Conservation (phyloP, 2,797 vertebrate species). For the Setipinna tenuifilis region DNA sequence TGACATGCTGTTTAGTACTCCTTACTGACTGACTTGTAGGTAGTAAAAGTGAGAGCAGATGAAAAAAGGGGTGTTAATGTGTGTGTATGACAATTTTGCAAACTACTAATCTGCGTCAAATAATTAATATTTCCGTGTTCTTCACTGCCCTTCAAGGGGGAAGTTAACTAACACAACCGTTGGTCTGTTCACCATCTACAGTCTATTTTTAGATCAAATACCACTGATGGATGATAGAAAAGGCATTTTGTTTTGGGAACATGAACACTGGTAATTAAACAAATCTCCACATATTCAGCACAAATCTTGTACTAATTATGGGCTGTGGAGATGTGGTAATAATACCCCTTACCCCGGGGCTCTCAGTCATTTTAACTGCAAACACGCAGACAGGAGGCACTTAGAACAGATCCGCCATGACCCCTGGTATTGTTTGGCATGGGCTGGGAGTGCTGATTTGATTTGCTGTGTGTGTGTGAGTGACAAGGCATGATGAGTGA, state of each 20-base stretch:
- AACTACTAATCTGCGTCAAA: background rate
- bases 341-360: background rate
- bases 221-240: background rate
- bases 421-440: background rate
- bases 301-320: background rate
- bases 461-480: background rate
- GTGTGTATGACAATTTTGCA: background rate
- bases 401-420: background rate
- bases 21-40: background rate
- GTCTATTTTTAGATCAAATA: background rate
- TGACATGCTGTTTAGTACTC: background rate
- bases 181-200: background rate
- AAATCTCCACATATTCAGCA: background rate
- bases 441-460: background rate
- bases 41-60: background rate
- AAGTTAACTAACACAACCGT: background rate
- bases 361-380: background rate
- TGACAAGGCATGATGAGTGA: conserved; percentile 9
- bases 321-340: background rate
- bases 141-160: background rate
- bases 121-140: background rate
- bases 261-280: background rate
- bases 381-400: background rate
- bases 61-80: background rate
- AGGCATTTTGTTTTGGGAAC: background rate